Conservation (phyloP, 2,797 vertebrate species). For the Rhynchonycteris naso region DNA sequence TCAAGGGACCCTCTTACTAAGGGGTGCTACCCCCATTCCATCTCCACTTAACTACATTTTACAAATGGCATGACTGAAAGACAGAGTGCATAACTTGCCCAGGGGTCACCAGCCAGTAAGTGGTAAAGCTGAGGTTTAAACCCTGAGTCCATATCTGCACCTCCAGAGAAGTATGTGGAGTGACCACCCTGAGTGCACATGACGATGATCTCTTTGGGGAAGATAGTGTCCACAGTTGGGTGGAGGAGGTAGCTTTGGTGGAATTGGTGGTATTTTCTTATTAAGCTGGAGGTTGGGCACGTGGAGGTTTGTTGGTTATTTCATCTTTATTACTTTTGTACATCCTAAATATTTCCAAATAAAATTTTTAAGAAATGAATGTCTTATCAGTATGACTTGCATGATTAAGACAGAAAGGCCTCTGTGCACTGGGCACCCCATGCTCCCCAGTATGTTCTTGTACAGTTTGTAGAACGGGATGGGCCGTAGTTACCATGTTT, state of each 20-base stretch:
- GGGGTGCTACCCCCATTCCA: neutral
- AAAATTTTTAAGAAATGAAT: neutral
- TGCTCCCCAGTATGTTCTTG: neutral
- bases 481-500: accelerated
- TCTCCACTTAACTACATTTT: neutral
- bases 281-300: neutral
- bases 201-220: neutral
- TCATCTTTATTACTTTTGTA: neutral
- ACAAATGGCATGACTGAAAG: neutral
- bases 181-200: accelerated
- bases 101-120: neutral
- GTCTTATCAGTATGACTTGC: neutral
- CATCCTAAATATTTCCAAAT: neutral
- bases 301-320: neutral
- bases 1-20: neutral
- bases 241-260: neutral
- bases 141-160: no score
- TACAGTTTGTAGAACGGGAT: accelerated
- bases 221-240: no score
- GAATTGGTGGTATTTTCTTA: accelerated
- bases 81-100: neutral
- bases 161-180: neutral
- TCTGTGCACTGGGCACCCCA: neutral
- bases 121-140: neutral
- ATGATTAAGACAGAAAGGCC: neutral